These are phyloP conservation scores for Capitella teleta DNA, from an alignment of 1,140 invertebrate genomes.

Conservation along the genomic window DNA sequence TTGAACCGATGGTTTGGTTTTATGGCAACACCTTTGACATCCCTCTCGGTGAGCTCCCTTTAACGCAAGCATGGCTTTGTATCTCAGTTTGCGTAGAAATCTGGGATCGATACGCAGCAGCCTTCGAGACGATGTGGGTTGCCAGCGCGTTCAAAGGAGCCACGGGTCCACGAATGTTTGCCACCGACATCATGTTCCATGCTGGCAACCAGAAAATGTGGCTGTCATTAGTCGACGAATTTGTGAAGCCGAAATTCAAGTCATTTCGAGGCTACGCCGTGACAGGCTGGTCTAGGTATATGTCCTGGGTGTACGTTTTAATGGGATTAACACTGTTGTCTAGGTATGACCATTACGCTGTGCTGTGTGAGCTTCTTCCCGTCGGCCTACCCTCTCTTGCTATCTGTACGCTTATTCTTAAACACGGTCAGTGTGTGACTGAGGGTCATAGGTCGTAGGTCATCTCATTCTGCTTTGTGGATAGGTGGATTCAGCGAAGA, in stretches of 20 bases:
- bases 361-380: slow-evolving; percentile 78
- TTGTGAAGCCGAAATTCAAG: background rate
- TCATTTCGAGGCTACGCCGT: slow-evolving; percentile 49
- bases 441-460: background rate
- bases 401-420: slow-evolving; percentile 45
- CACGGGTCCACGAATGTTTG: slow-evolving; percentile 21
- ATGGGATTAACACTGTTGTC: background rate
- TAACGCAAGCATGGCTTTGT: background rate
- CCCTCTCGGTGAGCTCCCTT: background rate
- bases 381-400: slow-evolving; percentile 64
- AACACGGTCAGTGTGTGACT: slow-evolving; percentile 16
- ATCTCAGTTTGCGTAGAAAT: slow-evolving; percentile 23
- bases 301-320: background rate
- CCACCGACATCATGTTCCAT: slow-evolving; percentile 47
- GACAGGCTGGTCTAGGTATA: slow-evolving; percentile 55
- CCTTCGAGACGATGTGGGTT: slow-evolving; percentile 85
- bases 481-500: background rate
- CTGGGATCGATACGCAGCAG: slow-evolving; percentile 59
- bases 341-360: slow-evolving; percentile 82
- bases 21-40: slow-evolving; percentile 29
- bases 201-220: slow-evolving; percentile 62
- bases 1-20: slow-evolving; percentile 49
- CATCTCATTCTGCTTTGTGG: background rate
- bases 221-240: slow-evolving; percentile 51
- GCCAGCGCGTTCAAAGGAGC: slow-evolving; percentile 79